A percentile compares a stretch with the other conserved stretches of the same genome.
Evolutionary conservation across 1,140 invertebrate species (phyloP).

Genomic region (Stenopsyche tienmushanensis): DNA sequence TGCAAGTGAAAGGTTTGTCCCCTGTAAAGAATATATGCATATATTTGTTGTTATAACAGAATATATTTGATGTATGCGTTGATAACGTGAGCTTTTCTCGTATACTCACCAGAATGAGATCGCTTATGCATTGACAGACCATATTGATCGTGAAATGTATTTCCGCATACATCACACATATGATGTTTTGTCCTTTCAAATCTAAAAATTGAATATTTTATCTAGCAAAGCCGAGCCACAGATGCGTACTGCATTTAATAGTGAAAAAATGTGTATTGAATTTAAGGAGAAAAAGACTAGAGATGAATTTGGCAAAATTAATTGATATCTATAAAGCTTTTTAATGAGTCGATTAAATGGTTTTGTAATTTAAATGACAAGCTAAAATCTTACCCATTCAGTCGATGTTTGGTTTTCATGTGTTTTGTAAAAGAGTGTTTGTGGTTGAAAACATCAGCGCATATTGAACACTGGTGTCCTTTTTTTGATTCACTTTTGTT

Average conservation of each 20-base stretch:
- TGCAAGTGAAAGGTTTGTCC: conserved; percentile 27
- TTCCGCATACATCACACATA: conserved; percentile 31
- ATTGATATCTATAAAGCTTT: no score
- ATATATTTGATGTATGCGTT: neutral
- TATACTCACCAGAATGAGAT: conserved; percentile 26
- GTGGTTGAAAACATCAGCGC: conserved; percentile 17
- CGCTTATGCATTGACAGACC: conserved; percentile 27
- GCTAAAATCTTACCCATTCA: conserved; percentile 9
- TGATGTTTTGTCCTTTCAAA: conserved; percentile 16
- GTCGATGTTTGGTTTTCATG: conserved; percentile 22
- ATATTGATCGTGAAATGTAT: conserved; percentile 32
- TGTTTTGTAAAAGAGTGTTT: conserved; percentile 18
- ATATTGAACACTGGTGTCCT: conserved; percentile 8
- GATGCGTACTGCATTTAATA: no score
- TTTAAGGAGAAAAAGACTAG: no score
- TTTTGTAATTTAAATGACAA: neutral
- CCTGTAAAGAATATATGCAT: conserved; percentile 22
- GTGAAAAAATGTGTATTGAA: no score
- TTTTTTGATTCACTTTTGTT: neutral
- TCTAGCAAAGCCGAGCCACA: no score
- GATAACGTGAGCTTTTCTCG: no score
- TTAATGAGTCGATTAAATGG: neutral
- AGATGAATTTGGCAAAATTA: no score
- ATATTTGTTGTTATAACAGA: neutral
- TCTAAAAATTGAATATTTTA: no score